Conservation (phyloP, 2,888 invertebrate genomes). For the Invenusta paracnida region DNA sequence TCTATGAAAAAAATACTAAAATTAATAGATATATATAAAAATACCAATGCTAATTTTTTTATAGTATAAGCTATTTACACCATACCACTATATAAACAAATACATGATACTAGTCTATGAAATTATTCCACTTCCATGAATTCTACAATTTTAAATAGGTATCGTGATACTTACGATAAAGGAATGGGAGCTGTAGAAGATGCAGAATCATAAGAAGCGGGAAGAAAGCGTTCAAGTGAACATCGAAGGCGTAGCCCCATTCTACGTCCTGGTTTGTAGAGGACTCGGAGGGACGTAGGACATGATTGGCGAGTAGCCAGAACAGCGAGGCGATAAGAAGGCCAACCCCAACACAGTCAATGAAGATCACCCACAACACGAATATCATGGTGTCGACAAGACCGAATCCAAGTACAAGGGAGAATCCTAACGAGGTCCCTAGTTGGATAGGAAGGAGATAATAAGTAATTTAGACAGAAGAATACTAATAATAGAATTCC, state of each 20-base stretch:
- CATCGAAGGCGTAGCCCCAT: conserved; percentile 97
- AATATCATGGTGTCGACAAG: conserved; percentile 70
- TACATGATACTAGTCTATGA: too few species aligned
- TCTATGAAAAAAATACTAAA: too few species aligned
- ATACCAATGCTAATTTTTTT: too few species aligned
- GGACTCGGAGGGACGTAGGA: conserved; percentile 64
- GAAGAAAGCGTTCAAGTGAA: conserved; percentile 95
- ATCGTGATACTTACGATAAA: conserved; percentile 56
- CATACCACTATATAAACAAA: too few species aligned
- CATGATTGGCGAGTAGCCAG: conserved; percentile 80
- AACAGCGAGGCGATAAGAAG: conserved; percentile 78
- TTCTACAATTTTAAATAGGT: too few species aligned
- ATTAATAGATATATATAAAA: too few species aligned
- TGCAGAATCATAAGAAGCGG: conserved; percentile 89
- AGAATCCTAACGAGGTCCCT: conserved; percentile 79
- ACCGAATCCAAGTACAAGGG: conserved; percentile 70
- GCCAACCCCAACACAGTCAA: conserved; percentile 87
- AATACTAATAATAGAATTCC: neutral
- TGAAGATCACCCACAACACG: conserved; percentile 81
- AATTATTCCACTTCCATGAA: too few species aligned
- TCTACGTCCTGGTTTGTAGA: conserved; percentile 72
- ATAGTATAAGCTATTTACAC: too few species aligned
- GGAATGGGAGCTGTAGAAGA: conserved; percentile 79
- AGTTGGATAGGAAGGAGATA: too few species aligned
- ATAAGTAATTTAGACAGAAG: too few species aligned